These are phyloP conservation scores for Melanotaenia pygmaea DNA, from an alignment of 2,797 vertebrate species.

Conservation along the genomic window DNA sequence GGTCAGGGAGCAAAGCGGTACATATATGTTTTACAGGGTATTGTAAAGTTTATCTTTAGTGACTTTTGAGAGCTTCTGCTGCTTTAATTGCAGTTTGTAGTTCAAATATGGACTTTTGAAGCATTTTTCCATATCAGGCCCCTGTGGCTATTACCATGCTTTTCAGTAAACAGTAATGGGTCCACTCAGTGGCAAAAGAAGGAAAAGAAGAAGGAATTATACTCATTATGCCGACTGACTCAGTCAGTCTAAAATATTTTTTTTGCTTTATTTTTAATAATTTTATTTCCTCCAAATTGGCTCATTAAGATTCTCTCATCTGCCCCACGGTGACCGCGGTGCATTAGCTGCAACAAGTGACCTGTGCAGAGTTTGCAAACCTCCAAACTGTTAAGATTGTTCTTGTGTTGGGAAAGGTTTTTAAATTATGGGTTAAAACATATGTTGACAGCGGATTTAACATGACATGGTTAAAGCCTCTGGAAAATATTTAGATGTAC, in stretches of 20 bases:
- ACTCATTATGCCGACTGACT: constrained; percentile 58
- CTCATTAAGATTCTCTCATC: constrained; percentile 52
- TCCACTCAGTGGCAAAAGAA: constrained; percentile 25
- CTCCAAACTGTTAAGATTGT: constrained; percentile 31
- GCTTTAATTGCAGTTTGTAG: constrained; percentile 54
- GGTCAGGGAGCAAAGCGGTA: constrained; percentile 47
- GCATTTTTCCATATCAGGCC: constrained; percentile 49
- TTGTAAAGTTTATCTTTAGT: constrained; percentile 37
- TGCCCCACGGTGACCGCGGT: constrained; percentile 36
- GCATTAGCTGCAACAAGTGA: constrained; percentile 20
- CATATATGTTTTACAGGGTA: background rate
- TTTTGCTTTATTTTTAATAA: constrained; percentile 30
- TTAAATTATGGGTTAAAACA: constrained; percentile 23
- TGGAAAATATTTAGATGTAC: constrained; percentile 16
- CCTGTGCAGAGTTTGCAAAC: constrained; percentile 28
- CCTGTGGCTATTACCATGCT: constrained; percentile 55
- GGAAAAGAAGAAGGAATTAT: constrained; percentile 21
- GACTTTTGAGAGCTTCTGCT: constrained; percentile 37
- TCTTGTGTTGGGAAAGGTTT: background rate
- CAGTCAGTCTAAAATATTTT: constrained; percentile 26
- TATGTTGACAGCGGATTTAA: constrained; percentile 21
- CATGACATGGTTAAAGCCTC: constrained; percentile 9
- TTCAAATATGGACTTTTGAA: constrained; percentile 66
- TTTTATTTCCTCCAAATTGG: constrained; percentile 53
- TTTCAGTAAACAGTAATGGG: constrained; percentile 49